Percentiles rank a stretch among this genome's conserved stretches.
Evolutionary conservation across 1,140 invertebrate genomes (phyloP).

Genomic region (Halesus radiatus): DNA sequence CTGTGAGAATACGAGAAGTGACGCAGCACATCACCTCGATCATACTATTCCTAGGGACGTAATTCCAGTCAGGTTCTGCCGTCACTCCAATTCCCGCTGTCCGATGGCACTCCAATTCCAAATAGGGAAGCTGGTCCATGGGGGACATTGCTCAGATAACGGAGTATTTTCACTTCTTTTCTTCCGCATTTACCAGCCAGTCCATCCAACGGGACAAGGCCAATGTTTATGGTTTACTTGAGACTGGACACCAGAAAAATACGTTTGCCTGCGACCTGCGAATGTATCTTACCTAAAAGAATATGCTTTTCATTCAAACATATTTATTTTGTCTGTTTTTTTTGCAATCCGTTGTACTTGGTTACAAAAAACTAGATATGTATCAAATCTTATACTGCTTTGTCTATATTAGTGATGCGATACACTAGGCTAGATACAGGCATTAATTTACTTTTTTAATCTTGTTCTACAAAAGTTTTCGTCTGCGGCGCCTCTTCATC

Average conservation of each 20-base stretch:
- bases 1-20: neutral
- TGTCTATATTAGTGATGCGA: too few species aligned
- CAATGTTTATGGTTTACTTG: neutral
- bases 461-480: too few species aligned
- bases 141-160: neutral
- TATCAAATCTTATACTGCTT: too few species aligned
- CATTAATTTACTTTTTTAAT: too few species aligned
- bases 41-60: neutral
- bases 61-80: neutral
- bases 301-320: too few species aligned
- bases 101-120: neutral
- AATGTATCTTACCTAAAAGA: neutral
- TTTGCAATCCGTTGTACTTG: too few species aligned
- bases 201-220: constrained; percentile 13
- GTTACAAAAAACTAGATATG: too few species aligned
- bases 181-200: constrained; percentile 5
- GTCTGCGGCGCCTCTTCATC: too few species aligned
- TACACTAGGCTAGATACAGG: too few species aligned
- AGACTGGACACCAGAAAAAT: neutral
- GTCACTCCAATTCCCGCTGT: neutral
- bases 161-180: constrained; percentile 4
- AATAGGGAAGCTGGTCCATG: constrained; percentile 14
- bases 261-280: neutral
- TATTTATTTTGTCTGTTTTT: too few species aligned
- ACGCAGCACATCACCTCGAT: neutral